Evolutionary conservation across 2,888 invertebrate genomes (phyloP), one percentile per base, ranked within the genome.

Genomic region (Drosophila mulleri): DNA sequence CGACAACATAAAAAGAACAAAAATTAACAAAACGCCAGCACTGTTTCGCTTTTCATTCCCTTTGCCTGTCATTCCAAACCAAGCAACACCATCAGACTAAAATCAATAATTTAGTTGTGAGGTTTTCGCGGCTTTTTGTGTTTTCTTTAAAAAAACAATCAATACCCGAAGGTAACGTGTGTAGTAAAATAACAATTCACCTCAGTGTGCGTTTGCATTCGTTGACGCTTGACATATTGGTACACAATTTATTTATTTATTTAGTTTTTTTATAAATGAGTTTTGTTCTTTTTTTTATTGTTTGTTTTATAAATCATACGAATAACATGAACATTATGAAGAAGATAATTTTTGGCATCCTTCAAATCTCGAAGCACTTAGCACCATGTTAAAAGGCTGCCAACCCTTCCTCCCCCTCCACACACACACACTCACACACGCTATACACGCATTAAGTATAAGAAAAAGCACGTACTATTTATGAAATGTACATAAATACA

Each of bases 141-240:
- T 86, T 84, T 87, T 81, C 73, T 69, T 88, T 86, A 67, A 88
- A 88, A 88, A 86, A 79, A 88, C 87, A 84, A 88, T 88, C 87
- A 84, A 84, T 88, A 84, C 83, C 83, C 89, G 83, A 84, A 84
- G 83, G 83, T 84, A 84, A 84, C 89, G 87, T 84, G 89, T 84
- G 82, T 83, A 83, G 78, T 53, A 48, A 57, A 77, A 79, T 67
- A 78, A 62, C 67, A 82, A 83, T 69, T 80, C 86, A 85, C 68
- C 72, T 80, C 88, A 82, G 85, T 88, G 85, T 82, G 80, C 83
- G 83, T 83, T 85, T 80, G 78, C 87, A 78, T 84, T 82, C 88
- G 78, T 83, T 83, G 86, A 83, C 83, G 83, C 83, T 83, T 86
- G 87, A 80, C 87, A 83, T 83, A 83, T 88, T 83, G 87, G 83